Evolutionary conservation across 2,113 vertebrate species (phyloP).

Genomic region (Parus major): DNA sequence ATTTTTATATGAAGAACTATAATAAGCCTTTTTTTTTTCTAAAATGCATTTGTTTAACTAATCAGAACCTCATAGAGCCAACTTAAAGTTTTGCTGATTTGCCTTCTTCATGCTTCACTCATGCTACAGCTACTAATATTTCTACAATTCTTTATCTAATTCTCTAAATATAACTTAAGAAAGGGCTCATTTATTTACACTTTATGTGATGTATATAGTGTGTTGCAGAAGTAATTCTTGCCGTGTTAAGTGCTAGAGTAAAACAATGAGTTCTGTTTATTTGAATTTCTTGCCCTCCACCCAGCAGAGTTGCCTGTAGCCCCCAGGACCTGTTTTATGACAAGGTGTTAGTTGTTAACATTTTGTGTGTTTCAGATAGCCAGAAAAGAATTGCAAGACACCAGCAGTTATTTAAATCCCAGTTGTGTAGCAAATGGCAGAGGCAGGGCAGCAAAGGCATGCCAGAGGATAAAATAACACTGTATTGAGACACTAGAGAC

Average conservation of each 20-base stretch:
- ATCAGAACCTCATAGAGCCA: not conserved
- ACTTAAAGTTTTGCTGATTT: not conserved
- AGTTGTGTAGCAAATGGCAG: not conserved
- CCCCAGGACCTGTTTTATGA: not conserved
- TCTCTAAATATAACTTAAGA: not conserved
- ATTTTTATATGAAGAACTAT: not conserved
- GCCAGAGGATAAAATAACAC: not conserved
- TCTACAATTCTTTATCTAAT: not conserved
- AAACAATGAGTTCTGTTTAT: not conserved
- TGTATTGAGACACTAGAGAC: not conserved
- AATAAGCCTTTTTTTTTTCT: not conserved
- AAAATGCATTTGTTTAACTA: not conserved
- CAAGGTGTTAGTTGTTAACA: not conserved
- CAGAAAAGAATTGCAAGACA: not conserved
- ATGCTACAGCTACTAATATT: not conserved
- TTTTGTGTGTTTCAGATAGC: not conserved
- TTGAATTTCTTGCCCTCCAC: not conserved
- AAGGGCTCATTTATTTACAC: not conserved
- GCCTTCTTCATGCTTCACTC: not conserved
- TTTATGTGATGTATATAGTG: not conserved
- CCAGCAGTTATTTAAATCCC: not conserved
- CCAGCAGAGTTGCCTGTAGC: not conserved
- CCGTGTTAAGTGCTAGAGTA: not conserved
- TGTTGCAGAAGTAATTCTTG: not conserved
- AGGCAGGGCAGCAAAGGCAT: not conserved